Evolutionary conservation across 2,797 vertebrate species (phyloP).

Genomic region (Anniella stebbinsi): DNA sequence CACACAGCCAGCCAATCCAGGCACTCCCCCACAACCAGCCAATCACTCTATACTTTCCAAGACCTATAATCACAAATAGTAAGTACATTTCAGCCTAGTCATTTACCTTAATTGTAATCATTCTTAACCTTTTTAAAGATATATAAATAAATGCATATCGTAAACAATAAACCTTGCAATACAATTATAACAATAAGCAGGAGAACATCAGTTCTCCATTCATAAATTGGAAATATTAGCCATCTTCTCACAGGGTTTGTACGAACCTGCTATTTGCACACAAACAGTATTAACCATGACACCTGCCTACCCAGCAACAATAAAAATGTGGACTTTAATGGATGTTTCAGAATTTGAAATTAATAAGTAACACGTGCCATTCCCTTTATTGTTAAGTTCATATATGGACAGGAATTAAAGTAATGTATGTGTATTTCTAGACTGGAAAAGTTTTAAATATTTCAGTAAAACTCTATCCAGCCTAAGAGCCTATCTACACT

Average conservation of each 20-base stretch:
- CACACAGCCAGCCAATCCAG: too few relatives aligned
- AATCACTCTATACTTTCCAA: too few relatives aligned
- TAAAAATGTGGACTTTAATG: not conserved
- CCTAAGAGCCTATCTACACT: too few relatives aligned
- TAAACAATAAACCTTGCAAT: too few relatives aligned
- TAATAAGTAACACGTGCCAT: not conserved
- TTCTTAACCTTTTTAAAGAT: too few relatives aligned
- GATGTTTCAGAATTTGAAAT: not conserved
- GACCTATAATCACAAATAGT: too few relatives aligned
- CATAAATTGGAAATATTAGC: not conserved
- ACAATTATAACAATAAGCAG: too few relatives aligned
- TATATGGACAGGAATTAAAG: not conserved
- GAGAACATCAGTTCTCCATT: too few relatives aligned
- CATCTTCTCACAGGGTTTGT: not conserved
- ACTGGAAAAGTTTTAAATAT: constrained; percentile 20
- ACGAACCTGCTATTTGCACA: not conserved
- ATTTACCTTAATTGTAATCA: too few relatives aligned
- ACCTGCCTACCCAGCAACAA: not conserved
- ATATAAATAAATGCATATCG: too few relatives aligned
- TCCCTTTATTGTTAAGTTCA: not conserved
- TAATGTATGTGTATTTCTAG: not conserved
- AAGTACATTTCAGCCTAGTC: too few relatives aligned
- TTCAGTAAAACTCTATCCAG: constrained; percentile 5
- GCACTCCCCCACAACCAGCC: too few relatives aligned
- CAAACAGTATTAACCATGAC: not conserved